Base-by-base conservation (phyloP, 1,140 invertebrate species). In the Bilobella aurantiaca region DNA sequence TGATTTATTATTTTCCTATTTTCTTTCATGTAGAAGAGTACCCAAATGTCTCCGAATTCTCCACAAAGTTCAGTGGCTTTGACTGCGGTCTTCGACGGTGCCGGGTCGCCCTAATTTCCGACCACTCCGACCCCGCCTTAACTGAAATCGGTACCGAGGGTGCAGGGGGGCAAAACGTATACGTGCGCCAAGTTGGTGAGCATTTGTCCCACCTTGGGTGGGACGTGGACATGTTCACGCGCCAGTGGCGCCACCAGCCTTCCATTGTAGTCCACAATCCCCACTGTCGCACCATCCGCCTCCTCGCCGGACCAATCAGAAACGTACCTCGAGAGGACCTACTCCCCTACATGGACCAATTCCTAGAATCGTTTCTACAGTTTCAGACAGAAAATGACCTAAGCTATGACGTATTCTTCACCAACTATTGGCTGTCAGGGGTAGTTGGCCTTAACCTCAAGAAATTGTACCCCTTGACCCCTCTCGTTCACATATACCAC, bases 381-480 rank as follows among this genome's bases (percentile, higher is more conserved):
- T 56, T 56, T 23, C 14, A 56, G 8, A 5, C 49, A 5, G 21
- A 23, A 23, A 5, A 25, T 56, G 21, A 56, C 49, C 5, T 56
- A 3, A 5, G 21, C 5, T 56, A 56, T 23, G 14, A 14, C 14
- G 23, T 56, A 14, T 5, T 56, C 3, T 23, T 14, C 25, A n/a
- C 49, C 49, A 56, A 56, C 25, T 56, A 56, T 56, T 56, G 49
- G 49, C 14, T 56, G 8, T 56, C 49, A n/a, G 49, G 8, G 8
- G 12, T 14, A 3, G 25, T 56, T 56, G 49, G 49, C 23, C 49
- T 56, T 56, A 14, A 56, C 14, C 21, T 56, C 8, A 42, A 42
- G 8, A 14, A 12, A 5, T 14, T 5, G 23, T 14, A n/a, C 23
- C 5, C 25, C 14, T 14, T 5, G 23, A 56, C 25, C 3, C 49